These are phyloP conservation scores for Maniola hyperantus DNA, from an alignment of 2,888 invertebrate species.

Conservation along the genomic window DNA sequence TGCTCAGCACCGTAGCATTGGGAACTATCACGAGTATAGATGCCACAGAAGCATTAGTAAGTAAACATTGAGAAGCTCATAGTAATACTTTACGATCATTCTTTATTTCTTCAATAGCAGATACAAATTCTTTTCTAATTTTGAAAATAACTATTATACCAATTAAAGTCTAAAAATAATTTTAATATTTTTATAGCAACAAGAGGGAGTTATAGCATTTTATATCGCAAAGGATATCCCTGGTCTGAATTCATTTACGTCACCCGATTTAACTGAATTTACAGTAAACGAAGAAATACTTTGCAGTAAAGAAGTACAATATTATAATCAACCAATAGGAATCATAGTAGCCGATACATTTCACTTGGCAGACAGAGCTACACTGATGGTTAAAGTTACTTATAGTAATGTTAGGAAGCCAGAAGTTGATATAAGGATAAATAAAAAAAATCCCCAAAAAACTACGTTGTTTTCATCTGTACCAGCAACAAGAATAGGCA, in stretches of 20 bases:
- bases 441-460: slow-evolving; percentile 55
- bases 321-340: slow-evolving; percentile 87
- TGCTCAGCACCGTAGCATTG: slow-evolving; percentile 75
- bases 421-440: slow-evolving; percentile 54
- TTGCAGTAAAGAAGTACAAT: slow-evolving; percentile 78
- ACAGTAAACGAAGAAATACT: slow-evolving; percentile 71
- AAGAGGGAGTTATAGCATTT: slow-evolving; percentile 86
- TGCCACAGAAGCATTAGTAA: slow-evolving; percentile 84
- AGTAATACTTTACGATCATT: background rate
- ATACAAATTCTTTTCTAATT: too few relatives aligned
- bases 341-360: slow-evolving; percentile 85
- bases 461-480: slow-evolving; percentile 48
- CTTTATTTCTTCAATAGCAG: too few relatives aligned
- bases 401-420: slow-evolving; percentile 72
- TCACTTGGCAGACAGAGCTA: slow-evolving; percentile 81
- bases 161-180: too few relatives aligned
- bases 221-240: slow-evolving; percentile 86
- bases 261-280: slow-evolving; percentile 44
- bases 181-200: slow-evolving; percentile 64
- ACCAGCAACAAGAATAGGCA: slow-evolving; percentile 60
- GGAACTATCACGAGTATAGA: slow-evolving; percentile 84
- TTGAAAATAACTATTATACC: too few relatives aligned
- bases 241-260: slow-evolving; percentile 83
- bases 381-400: slow-evolving; percentile 80
- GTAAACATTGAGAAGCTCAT: background rate